phyloP scores from a whole-genome alignment of 2,888 invertebrate genomes.

The Drosophila stalkeri region DNA sequence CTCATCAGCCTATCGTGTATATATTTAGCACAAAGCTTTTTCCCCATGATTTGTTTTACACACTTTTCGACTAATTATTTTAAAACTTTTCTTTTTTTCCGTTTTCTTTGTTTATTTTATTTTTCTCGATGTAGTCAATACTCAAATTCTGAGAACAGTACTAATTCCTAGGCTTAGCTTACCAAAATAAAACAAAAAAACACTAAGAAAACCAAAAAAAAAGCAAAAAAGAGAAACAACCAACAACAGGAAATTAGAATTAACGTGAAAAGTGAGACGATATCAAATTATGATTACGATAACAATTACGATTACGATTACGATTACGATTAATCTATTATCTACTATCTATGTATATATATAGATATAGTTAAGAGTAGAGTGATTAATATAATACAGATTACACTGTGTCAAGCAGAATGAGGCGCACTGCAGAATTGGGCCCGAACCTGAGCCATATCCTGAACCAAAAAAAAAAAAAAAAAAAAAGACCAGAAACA shows the following conservation, averaged over 20 bases:
- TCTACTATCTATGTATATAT: background rate
- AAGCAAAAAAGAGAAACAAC: constrained; percentile 16
- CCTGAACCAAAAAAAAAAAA: background rate
- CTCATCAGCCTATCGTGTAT: constrained; percentile 19
- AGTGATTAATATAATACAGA: background rate
- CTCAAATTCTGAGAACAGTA: constrained; percentile 80
- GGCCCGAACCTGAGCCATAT: constrained; percentile 21
- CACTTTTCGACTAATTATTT: constrained; percentile 63
- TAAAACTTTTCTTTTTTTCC: constrained; percentile 60
- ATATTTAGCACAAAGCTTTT: constrained; percentile 34
- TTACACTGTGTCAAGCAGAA: constrained; percentile 2
- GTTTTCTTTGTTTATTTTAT: constrained; percentile 57
- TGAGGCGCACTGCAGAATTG: constrained; percentile 21
- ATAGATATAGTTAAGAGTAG: constrained; percentile 17
- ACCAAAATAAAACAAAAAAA: constrained; percentile 21
- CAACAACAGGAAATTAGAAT: constrained; percentile 19
- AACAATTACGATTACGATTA: background rate
- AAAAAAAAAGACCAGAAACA: constrained; percentile 5
- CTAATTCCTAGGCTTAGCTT: constrained; percentile 71
- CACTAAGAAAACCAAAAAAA: constrained; percentile 23
- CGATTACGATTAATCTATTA: background rate
- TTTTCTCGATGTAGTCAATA: constrained; percentile 74
- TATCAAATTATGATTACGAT: constrained; percentile 9
- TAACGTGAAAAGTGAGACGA: constrained; percentile 23
- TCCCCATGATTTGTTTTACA: constrained; percentile 40